phyloP scores from a whole-genome alignment of 2,888 invertebrate species.

The Phymatocera aterrima region DNA sequence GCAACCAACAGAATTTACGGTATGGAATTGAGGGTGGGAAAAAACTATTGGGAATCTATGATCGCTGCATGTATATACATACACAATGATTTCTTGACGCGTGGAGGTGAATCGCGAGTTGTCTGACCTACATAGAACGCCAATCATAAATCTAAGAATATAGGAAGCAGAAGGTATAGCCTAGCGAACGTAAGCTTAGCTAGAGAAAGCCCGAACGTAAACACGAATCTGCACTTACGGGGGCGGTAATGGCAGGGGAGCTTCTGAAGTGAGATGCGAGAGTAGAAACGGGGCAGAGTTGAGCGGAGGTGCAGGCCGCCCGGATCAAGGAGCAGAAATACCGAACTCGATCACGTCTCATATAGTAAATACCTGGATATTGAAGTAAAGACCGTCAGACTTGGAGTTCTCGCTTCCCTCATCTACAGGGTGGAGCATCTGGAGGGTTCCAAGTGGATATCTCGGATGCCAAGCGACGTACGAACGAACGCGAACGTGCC shows the following conservation, averaged over 20 bases:
- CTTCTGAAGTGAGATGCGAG: too few species aligned
- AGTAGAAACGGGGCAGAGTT: constrained; percentile 29
- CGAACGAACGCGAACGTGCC: too few species aligned
- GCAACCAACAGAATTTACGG: background rate
- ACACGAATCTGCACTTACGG: constrained; percentile 65
- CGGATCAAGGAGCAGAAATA: constrained; percentile 16
- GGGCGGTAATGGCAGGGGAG: constrained; percentile 39
- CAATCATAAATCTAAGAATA: constrained; percentile 46
- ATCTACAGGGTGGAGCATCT: too few species aligned
- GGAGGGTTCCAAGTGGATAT: too few species aligned
- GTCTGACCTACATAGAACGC: constrained; percentile 49
- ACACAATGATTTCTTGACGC: background rate
- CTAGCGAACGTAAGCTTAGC: constrained; percentile 44
- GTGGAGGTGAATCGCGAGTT: constrained; percentile 28
- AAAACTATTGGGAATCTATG: constrained; percentile 6
- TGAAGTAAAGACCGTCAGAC: background rate
- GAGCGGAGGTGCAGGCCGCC: constrained; percentile 7
- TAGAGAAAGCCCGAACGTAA: constrained; percentile 57
- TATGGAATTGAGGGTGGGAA: background rate
- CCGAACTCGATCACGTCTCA: constrained; percentile 28
- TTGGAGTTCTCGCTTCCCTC: background rate
- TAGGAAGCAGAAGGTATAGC: constrained; percentile 33
- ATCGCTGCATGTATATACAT: background rate
- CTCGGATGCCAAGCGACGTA: too few species aligned
- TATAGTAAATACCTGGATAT: background rate